Evolutionary conservation across 2,797 vertebrate genomes (phyloP), one percentile per base, ranked within the genome.

Genomic region (Acrocephalus scirpaceus): DNA sequence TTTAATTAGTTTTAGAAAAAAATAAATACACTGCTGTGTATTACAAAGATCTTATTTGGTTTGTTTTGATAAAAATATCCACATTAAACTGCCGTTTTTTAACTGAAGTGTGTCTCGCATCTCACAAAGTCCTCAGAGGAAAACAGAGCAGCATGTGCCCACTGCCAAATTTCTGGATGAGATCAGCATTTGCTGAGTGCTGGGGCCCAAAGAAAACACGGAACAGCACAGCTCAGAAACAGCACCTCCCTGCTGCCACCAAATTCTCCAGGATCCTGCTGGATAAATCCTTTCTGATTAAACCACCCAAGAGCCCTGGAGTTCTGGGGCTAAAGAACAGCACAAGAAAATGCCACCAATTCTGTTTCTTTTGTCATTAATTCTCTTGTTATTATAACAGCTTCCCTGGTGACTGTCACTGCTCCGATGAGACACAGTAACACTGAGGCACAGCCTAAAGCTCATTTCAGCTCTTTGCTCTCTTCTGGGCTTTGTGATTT

Each of bases 181-280:
- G 77, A 92, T 93, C 77, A 87, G 69, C 38, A 16, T 82, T 47
- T 64, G 65, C 84, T 82, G 77, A 72, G 56, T 75, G 7, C 44
- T 48, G 53, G 53, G 67, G 27, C 65, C 86, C 93, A 92, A 91
- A 93, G 57, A 73, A 93, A 93, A 95, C 90, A 74, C 0, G 23
- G 64, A 66, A 62, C 29, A 87, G 80, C 71, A 76, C 42, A 86
- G 27, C 62, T 73, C 29, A 71, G 25, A 20, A 67, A 26, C 79
- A 64, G 40, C 81, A 86, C 42, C 64, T 85, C 92, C 86, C 77
- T 88, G 4, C 36, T 94, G 77, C 27, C 57, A 76, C 27, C 48
- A 47, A 51, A 81, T 53, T 66, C 84, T 87, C 88, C 42, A 87
- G 53, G 64, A 60, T 61, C 45, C 38, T 85, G 34, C 51, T 48